These are phyloP conservation scores for Cephus nigrinus DNA, from an alignment of 2,888 invertebrate genomes.

Conservation along the genomic window DNA sequence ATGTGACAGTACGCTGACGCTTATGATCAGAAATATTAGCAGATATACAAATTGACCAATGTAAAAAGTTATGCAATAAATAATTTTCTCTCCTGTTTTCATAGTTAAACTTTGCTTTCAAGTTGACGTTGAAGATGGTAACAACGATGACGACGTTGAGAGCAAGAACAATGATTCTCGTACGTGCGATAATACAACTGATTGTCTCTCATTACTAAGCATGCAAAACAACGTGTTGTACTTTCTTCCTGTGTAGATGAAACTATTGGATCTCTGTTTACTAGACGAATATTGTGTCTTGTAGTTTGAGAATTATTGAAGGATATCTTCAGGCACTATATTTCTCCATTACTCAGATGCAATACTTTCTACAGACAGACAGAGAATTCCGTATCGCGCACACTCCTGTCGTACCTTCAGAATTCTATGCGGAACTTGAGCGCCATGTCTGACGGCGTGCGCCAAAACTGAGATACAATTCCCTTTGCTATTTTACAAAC, in stretches of 20 bases:
- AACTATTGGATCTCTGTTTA: neutral
- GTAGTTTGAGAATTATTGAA: neutral
- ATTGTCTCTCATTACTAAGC: neutral
- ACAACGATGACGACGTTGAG: neutral
- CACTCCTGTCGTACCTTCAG: neutral
- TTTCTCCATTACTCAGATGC: neutral
- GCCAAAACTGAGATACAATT: neutral
- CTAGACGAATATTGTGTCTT: neutral
- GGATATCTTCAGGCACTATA: neutral
- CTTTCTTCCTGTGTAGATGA: neutral
- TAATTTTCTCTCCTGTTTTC: neutral
- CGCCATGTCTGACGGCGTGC: neutral
- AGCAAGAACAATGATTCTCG: neutral
- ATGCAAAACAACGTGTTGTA: neutral
- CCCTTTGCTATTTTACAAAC: neutral
- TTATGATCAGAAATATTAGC: neutral
- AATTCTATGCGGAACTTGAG: neutral
- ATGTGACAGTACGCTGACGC: neutral
- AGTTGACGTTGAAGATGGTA: neutral
- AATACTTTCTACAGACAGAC: neutral
- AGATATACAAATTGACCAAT: neutral
- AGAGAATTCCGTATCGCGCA: neutral
- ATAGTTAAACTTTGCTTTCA: neutral
- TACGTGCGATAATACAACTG: neutral
- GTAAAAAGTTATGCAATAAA: neutral